Percentiles rank a stretch among this genome's conserved stretches.
These are phyloP conservation scores for Hololepta plana DNA, from an alignment of 2,888 invertebrate genomes.

Conservation along the genomic window DNA sequence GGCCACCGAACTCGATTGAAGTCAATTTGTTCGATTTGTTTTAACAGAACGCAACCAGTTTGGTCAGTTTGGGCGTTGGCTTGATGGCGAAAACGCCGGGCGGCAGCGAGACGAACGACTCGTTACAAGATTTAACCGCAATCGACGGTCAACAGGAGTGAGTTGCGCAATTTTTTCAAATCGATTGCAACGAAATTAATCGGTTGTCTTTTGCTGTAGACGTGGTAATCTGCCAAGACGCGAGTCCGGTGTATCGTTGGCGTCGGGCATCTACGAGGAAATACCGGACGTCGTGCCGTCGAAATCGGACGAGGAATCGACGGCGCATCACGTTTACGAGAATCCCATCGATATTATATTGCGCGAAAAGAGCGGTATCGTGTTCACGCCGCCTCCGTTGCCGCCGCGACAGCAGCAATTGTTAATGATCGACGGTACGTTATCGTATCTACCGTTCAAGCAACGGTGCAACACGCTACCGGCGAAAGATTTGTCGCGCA, in stretches of 20 bases:
- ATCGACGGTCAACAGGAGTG: slow-evolving; percentile 10
- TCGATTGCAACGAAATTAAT: not conserved
- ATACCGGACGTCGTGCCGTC: slow-evolving; percentile 30
- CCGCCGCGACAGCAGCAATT: slow-evolving; percentile 25
- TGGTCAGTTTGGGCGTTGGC: slow-evolving; percentile 22
- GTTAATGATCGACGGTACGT: no score
- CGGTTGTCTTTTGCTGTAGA: slow-evolving; percentile 2
- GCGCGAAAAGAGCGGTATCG: slow-evolving; percentile 13
- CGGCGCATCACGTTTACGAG: slow-evolving; percentile 22
- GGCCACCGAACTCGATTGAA: not conserved
- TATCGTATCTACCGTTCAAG: no score
- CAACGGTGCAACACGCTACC: slow-evolving; percentile 23
- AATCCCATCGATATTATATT: slow-evolving; percentile 25
- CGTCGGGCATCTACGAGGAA: slow-evolving; percentile 53
- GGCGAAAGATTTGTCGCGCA: slow-evolving; percentile 21
- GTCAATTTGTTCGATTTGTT: slow-evolving; percentile 4
- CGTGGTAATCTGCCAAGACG: slow-evolving; percentile 23
- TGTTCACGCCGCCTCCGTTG: slow-evolving; percentile 28
- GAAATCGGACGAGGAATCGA: slow-evolving; percentile 8
- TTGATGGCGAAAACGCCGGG: slow-evolving; percentile 24
- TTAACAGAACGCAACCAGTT: slow-evolving; percentile 22
- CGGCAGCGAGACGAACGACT: slow-evolving; percentile 26
- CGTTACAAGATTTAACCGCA: slow-evolving; percentile 20
- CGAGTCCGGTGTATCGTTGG: slow-evolving; percentile 37
- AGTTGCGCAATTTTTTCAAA: slow-evolving; percentile 3